These are phyloP conservation scores for Chromoteleia sp. DNA, from an alignment of 2,888 invertebrate genomes.

Conservation along the genomic window DNA sequence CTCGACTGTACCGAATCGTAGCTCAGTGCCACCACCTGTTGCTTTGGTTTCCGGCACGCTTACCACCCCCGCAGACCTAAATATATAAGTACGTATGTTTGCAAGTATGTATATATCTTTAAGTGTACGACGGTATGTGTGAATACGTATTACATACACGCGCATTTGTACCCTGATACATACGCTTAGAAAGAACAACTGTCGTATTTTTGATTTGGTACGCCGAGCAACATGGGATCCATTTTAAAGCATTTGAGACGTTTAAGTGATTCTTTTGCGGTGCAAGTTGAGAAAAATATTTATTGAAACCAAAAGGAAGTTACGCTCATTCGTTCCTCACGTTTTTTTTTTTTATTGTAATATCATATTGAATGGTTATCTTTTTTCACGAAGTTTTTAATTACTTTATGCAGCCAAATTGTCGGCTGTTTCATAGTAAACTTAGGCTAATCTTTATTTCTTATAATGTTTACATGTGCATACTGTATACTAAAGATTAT, in stretches of 20 bases:
- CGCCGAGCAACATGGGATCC: conserved; percentile 1
- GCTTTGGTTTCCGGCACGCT: conserved; percentile 83
- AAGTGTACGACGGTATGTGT: neutral
- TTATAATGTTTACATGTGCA: no score
- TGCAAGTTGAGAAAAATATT: neutral
- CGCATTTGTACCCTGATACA: no score
- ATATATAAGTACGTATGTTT: conserved; percentile 33
- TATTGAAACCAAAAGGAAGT: neutral
- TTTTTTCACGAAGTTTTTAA: no score
- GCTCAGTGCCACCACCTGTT: conserved; percentile 81
- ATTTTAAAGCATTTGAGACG: conserved; percentile 11
- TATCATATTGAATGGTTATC: neutral
- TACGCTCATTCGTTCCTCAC: neutral
- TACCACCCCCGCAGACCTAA: conserved; percentile 71
- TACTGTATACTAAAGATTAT: no score
- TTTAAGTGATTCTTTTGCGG: conserved; percentile 12
- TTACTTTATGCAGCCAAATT: no score
- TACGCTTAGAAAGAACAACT: conserved; percentile 24
- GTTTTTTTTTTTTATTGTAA: neutral
- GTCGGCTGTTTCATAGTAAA: no score
- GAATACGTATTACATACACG: neutral
- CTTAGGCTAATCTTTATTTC: no score
- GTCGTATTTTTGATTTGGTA: conserved; percentile 24
- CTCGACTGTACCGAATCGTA: conserved; percentile 75
- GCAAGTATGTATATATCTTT: neutral